These are phyloP conservation scores for Alloscopus bannaensis DNA, from an alignment of 2,888 invertebrate genomes.

Conservation along the genomic window DNA sequence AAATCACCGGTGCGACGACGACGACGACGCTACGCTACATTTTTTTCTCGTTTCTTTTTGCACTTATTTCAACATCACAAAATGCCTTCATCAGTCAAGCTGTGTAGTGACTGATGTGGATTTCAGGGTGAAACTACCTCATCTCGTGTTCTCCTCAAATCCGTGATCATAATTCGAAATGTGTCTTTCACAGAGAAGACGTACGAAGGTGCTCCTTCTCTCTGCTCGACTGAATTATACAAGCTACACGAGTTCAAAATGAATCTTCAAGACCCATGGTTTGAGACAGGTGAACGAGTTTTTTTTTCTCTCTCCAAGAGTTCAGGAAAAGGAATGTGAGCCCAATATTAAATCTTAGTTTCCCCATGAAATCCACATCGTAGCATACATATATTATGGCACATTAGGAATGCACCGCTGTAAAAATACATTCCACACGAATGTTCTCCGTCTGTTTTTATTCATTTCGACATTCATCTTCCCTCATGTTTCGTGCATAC, in stretches of 20 bases:
- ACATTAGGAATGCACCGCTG: background rate
- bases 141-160: no score
- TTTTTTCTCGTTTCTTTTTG: background rate
- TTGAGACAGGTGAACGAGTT: background rate
- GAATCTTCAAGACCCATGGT: background rate
- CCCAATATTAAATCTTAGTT: slow-evolving; percentile 5
- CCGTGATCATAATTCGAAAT: no score
- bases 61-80: no score
- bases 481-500: background rate
- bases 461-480: slow-evolving; percentile 14
- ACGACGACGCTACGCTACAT: slow-evolving; percentile 23
- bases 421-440: slow-evolving; percentile 24
- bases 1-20: slow-evolving; percentile 1
- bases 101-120: no score
- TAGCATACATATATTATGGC: background rate
- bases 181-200: no score
- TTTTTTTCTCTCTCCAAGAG: slow-evolving; percentile 2
- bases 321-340: background rate
- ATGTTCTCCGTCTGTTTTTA: slow-evolving; percentile 30
- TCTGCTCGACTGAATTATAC: background rate
- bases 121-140: no score
- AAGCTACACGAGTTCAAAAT: background rate
- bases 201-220: no score
- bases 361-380: background rate
- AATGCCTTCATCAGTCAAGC: no score